Percentiles rank a stretch among this genome's conserved stretches.
phyloP scores from a whole-genome alignment of 2,888 invertebrate genomes.

The Siphonodentalium dalli region DNA sequence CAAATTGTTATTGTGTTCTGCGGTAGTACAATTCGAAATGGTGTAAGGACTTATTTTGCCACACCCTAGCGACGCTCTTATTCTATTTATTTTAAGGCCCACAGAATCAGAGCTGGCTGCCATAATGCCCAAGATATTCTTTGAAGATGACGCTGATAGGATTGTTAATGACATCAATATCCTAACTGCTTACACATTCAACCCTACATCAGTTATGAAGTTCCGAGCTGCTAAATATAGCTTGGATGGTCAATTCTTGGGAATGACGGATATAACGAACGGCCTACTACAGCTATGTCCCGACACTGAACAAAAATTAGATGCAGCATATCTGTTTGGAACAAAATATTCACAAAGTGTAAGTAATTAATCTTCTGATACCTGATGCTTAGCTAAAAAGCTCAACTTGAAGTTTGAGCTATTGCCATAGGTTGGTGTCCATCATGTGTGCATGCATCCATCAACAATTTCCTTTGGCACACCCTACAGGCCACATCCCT shows the following conservation, averaged over 20 bases:
- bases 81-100: no score
- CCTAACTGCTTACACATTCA: slow-evolving; percentile 48
- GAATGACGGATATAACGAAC: slow-evolving; percentile 42
- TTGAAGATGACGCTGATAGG: slow-evolving; percentile 31
- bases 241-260: slow-evolving; percentile 63
- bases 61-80: no score
- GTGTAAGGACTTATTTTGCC: no score
- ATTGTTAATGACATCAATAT: slow-evolving; percentile 39
- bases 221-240: slow-evolving; percentile 54
- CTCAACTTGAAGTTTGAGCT: no score
- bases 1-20: no score
- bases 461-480: no score
- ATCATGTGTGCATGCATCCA: no score
- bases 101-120: no score
- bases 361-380: slow-evolving; percentile 28
- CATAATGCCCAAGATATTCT: slow-evolving; percentile 7
- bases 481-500: no score
- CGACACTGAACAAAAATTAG: slow-evolving; percentile 39
- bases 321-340: slow-evolving; percentile 64
- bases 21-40: no score
- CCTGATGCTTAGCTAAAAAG: no score
- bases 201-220: slow-evolving; percentile 43
- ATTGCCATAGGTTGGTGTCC: no score
- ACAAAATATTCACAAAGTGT: slow-evolving; percentile 57
- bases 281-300: slow-evolving; percentile 64